Conservation (phyloP, 1,140 invertebrate genomes). For the Halictus rubicundus region DNA sequence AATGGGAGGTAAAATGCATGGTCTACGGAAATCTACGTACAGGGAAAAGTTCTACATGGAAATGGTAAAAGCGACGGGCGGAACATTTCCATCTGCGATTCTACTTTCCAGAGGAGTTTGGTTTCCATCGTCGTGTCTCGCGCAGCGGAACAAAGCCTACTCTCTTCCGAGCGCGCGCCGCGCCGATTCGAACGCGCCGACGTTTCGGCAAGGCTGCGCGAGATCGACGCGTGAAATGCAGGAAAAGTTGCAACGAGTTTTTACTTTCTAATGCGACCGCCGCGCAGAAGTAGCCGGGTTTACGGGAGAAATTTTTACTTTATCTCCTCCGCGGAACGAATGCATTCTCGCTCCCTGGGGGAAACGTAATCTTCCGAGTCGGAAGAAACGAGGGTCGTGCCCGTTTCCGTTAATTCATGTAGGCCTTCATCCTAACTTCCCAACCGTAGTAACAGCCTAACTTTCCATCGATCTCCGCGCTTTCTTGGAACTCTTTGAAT, state of each 20-base stretch:
- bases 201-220: conserved; percentile 14
- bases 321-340: not conserved
- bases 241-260: not conserved
- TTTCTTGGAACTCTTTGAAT: no score
- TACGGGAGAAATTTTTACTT: not conserved
- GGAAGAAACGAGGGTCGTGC: no score
- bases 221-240: conserved; percentile 9
- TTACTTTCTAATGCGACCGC: conserved; percentile 20
- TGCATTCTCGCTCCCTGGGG: not conserved
- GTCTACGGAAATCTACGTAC: not conserved
- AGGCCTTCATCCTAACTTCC: no score
- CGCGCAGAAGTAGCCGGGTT: not conserved
- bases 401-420: no score
- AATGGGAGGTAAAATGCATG: not conserved
- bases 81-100: not conserved
- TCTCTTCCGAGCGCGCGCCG: conserved; percentile 4
- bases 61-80: not conserved
- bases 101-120: not conserved
- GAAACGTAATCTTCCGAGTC: not conserved
- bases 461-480: no score
- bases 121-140: not conserved
- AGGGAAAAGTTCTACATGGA: not conserved
- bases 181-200: not conserved
- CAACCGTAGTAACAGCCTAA: no score
- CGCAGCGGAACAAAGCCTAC: not conserved